Base-by-base conservation (phyloP, 2,797 vertebrate species). In the Octomys mimax region DNA sequence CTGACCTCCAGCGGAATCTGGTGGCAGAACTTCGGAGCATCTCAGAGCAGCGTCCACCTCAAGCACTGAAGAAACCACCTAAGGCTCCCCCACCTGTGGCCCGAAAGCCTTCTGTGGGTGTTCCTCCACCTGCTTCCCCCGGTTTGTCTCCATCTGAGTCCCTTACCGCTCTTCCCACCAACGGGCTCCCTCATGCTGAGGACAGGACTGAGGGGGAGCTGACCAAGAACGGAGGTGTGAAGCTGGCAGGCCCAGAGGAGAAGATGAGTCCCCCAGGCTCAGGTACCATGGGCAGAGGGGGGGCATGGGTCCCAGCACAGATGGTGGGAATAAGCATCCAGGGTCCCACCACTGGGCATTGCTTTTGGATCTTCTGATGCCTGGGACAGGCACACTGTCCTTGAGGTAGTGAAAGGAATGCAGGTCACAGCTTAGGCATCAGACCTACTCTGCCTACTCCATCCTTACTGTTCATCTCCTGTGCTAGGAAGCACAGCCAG, bases 21-120 rank as follows among this genome's bases (percentile, higher is more conserved):
- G 99, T 99, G 5, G 98, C 99, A 0, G 99, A 99, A 97, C 97
- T 99, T 71, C 98, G 98, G 88, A 98, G 99, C 95, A 96, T 99
- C 62, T 98, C 99, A 0, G 99, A 98, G 80, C 98, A 99, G 85
- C 97, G 98, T 77, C 96, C 96, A 68, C 73, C 87, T 0, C 99
- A 99, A 90, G 5, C 91, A 4, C 96, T 96, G 61, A 98, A 98
- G 90, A 99, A 98, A 90, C 98, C 97, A 3, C 78, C 97, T 77
- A 99, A 99, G 98, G 98, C 99, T 46, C 99, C 99, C 10, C 99
- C 99, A 26, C 99, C 99, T 0, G 99, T 99, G 54, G 99, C 99
- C 97, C 99, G 98, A 96, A 99, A 99, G 98, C 99, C 99, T 46
- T 98, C 97, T 0, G 97, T 98, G 2, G 97, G 98, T 94, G 70